Conservation (phyloP, 1,140 invertebrate species). For the Agrypnia vestita region DNA sequence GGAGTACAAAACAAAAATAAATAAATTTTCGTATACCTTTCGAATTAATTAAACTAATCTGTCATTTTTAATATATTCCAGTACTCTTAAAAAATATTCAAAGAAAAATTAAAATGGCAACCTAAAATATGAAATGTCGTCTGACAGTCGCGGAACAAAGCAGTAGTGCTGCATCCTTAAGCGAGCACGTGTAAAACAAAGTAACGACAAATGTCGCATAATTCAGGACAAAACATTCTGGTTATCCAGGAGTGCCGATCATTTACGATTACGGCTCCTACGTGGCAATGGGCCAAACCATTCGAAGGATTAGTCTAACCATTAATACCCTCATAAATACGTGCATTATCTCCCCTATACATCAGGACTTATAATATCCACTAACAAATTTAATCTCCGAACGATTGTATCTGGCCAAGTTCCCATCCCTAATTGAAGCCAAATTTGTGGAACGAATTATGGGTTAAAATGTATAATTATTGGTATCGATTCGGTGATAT, state of each 20-base stretch:
- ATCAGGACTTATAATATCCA: slow-evolving; percentile 40
- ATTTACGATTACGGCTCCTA: slow-evolving; percentile 44
- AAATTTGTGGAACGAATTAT: neutral
- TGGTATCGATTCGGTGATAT: neutral
- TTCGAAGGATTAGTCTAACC: slow-evolving; percentile 56
- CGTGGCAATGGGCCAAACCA: slow-evolving; percentile 56
- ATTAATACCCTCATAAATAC: slow-evolving; percentile 60
- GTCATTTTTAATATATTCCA: too few species aligned
- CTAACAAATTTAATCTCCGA: slow-evolving; percentile 37
- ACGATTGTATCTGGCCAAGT: slow-evolving; percentile 22
- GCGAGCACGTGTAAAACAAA: slow-evolving; percentile 15
- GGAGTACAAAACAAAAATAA: too few species aligned
- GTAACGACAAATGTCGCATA: slow-evolving; percentile 25
- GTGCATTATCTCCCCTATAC: slow-evolving; percentile 52
- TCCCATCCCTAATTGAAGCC: neutral
- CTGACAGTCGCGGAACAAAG: too few species aligned
- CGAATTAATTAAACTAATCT: too few species aligned
- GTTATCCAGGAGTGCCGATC: slow-evolving; percentile 39
- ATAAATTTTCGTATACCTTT: too few species aligned
- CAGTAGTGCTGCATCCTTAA: too few species aligned
- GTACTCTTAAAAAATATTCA: too few species aligned
- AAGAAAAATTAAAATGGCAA: too few species aligned
- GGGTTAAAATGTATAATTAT: neutral
- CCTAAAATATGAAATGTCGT: too few species aligned
- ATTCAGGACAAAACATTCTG: slow-evolving; percentile 33